These are phyloP conservation scores for Hipparchia semele DNA, from an alignment of 2,888 invertebrate species.

Conservation along the genomic window DNA sequence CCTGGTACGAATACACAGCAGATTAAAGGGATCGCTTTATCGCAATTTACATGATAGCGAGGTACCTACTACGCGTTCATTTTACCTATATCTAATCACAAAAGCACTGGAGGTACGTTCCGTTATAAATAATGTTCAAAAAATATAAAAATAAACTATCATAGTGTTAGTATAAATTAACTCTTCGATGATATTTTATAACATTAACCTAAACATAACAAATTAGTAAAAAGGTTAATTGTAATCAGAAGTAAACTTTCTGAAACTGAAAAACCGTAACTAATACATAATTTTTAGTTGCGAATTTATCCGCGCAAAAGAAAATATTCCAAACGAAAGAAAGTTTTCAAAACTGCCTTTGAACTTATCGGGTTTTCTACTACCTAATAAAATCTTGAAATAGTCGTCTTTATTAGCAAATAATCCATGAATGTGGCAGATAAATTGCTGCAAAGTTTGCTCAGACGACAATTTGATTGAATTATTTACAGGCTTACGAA, in stretches of 20 bases:
- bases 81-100: constrained; percentile 42
- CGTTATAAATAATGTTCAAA: not conserved
- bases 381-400: not conserved
- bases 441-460: not conserved
- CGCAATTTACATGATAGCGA: constrained; percentile 31
- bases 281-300: not conserved
- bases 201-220: not conserved
- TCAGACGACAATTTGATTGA: not conserved
- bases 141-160: constrained; percentile 6
- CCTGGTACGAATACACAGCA: constrained; percentile 19
- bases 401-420: too few relatives aligned
- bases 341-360: not conserved
- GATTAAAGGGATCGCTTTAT: constrained; percentile 33
- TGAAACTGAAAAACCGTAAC: not conserved
- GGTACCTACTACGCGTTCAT: constrained; percentile 33
- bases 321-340: not conserved
- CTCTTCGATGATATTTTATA: not conserved
- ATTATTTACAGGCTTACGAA: not conserved
- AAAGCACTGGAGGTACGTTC: constrained; percentile 25
- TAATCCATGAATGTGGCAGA: not conserved
- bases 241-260: not conserved
- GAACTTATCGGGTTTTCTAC: not conserved
- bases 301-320: not conserved
- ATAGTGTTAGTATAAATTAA: not conserved
- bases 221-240: not conserved